Evolutionary conservation across 2,113 vertebrate genomes (phyloP).

Genomic region (Solea senegalensis): DNA sequence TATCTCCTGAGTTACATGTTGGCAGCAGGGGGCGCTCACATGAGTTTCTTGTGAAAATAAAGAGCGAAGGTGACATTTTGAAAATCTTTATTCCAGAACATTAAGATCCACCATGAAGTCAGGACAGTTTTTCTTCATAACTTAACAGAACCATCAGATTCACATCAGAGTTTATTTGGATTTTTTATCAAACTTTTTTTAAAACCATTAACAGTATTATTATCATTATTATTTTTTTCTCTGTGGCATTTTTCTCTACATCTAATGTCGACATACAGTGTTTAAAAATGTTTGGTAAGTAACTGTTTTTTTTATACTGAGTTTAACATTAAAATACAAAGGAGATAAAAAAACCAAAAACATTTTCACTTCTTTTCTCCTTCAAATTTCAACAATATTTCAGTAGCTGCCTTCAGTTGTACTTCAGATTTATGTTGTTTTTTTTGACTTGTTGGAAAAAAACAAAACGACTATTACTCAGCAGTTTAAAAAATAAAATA

Average conservation of each 20-base stretch:
- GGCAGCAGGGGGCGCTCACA: too few relatives aligned
- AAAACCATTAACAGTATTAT: slow-evolving; percentile 57
- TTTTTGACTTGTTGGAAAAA: slow-evolving; percentile 59
- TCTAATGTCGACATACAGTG: slow-evolving; percentile 68
- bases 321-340: slow-evolving; percentile 63
- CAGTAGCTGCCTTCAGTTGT: slow-evolving; percentile 85
- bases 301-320: slow-evolving; percentile 37
- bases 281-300: slow-evolving; percentile 74
- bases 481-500: slow-evolving; percentile 67
- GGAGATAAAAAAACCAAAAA: slow-evolving; percentile 42
- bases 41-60: not conserved
- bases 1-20: too few relatives aligned
- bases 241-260: slow-evolving; percentile 61
- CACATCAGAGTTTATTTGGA: slow-evolving; percentile 66
- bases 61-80: slow-evolving; percentile 47
- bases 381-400: slow-evolving; percentile 66
- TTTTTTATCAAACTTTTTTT: slow-evolving; percentile 57
- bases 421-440: slow-evolving; percentile 62
- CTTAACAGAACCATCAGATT: slow-evolving; percentile 73
- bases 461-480: slow-evolving; percentile 70
- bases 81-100: slow-evolving; percentile 81
- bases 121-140: slow-evolving; percentile 78
- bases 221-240: slow-evolving; percentile 2
- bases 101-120: slow-evolving; percentile 73
- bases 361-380: slow-evolving; percentile 42